These are phyloP conservation scores for Lepidochitona cinerea DNA, from an alignment of 2,888 invertebrate species.

Conservation along the genomic window DNA sequence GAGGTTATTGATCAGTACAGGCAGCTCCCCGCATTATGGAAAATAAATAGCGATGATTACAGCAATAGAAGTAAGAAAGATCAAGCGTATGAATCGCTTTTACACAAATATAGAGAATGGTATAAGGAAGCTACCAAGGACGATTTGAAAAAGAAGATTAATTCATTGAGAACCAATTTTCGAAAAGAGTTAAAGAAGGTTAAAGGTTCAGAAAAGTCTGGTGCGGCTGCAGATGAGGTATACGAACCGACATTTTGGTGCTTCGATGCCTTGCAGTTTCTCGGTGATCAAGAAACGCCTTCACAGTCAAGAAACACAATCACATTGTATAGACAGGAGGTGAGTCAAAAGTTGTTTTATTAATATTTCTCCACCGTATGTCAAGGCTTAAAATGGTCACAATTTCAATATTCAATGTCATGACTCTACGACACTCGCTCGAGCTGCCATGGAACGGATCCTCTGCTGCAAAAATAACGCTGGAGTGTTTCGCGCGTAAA, in stretches of 20 bases:
- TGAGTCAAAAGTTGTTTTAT: no score
- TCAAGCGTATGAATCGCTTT: slow-evolving; percentile 19
- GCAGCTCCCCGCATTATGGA: slow-evolving; percentile 44
- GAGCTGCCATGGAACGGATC: slow-evolving; percentile 6
- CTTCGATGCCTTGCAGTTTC: slow-evolving; percentile 21
- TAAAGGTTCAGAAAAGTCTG: slow-evolving; percentile 18
- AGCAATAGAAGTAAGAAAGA: slow-evolving; percentile 39
- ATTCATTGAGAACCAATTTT: slow-evolving; percentile 43
- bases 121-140: slow-evolving; percentile 28
- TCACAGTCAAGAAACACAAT: slow-evolving; percentile 11
- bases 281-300: slow-evolving; percentile 21
- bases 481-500: background rate
- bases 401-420: no score
- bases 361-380: no score
- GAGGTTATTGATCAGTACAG: slow-evolving; percentile 48
- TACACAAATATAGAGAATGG: slow-evolving; percentile 25
- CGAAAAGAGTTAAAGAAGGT: slow-evolving; percentile 48
- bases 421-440: background rate
- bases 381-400: no score
- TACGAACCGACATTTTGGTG: slow-evolving; percentile 25
- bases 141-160: slow-evolving; percentile 38
- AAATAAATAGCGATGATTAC: slow-evolving; percentile 46
- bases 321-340: no score
- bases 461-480: slow-evolving; percentile 2
- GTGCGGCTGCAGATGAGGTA: slow-evolving; percentile 13